phyloP scores from a whole-genome alignment of 64 coral and sea anemone species.

The Dendronephthya gigantea region DNA sequence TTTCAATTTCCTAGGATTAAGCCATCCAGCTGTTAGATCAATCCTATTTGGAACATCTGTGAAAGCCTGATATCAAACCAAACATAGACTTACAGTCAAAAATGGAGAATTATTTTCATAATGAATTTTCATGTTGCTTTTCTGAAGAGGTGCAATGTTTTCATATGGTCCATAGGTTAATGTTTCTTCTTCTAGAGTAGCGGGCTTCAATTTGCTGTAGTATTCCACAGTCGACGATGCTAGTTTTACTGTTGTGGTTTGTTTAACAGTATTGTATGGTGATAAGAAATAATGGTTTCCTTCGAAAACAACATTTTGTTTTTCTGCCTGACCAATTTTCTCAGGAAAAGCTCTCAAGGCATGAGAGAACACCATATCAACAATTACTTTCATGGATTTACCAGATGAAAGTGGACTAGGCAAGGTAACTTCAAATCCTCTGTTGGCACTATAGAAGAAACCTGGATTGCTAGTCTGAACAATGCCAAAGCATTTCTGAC shows the following conservation, averaged over 20 bases:
- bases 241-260: constrained; percentile 72
- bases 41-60: too few relatives aligned
- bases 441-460: constrained; percentile 27
- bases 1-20: too few relatives aligned
- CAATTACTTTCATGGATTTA: constrained; percentile 36
- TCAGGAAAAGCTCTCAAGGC: constrained; percentile 78
- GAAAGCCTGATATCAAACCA: too few relatives aligned
- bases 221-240: constrained; percentile 74
- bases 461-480: too few relatives aligned
- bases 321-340: constrained; percentile 76
- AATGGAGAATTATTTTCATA: constrained; percentile 98
- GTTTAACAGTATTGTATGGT: constrained; percentile 53
- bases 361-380: constrained; percentile 80
- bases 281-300: constrained; percentile 86
- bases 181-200: constrained; percentile 52
- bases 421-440: constrained; percentile 45
- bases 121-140: constrained; percentile 71
- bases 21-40: too few relatives aligned
- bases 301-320: constrained; percentile 75
- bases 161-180: constrained; percentile 77
- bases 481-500: too few relatives aligned
- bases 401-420: constrained; percentile 42
- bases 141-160: constrained; percentile 52
- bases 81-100: constrained; percentile 61
- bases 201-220: constrained; percentile 72